phyloP scores from a whole-genome alignment of 2,888 invertebrate genomes.

The Andrena flavipes region DNA sequence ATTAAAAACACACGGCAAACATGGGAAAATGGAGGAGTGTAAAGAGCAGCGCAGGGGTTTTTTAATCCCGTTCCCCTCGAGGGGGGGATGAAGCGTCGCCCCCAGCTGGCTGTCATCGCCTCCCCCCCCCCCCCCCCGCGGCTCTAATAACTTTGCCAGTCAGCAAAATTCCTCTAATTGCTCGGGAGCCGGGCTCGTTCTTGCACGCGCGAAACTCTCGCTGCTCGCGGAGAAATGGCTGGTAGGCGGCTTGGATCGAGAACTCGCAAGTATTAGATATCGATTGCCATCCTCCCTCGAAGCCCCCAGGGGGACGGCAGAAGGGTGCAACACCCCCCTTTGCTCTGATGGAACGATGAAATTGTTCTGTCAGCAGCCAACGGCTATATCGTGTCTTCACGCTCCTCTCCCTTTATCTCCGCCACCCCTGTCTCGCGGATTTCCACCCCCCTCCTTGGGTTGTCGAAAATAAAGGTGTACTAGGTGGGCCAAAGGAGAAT shows the following conservation, averaged over 20 bases:
- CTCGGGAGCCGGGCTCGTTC: constrained; percentile 28
- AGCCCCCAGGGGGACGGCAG: constrained; percentile 47
- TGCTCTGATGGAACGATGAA: constrained; percentile 65
- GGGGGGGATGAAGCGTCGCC: background rate
- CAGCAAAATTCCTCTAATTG: constrained; percentile 55
- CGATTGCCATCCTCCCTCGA: constrained; percentile 43
- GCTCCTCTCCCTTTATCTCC: background rate
- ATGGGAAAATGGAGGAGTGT: background rate
- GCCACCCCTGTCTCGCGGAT: background rate
- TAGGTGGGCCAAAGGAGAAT: background rate
- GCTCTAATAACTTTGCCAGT: constrained; percentile 53
- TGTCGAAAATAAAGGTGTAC: too few species aligned
- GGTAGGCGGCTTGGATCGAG: constrained; percentile 35
- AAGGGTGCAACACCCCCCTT: constrained; percentile 17
- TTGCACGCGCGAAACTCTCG: constrained; percentile 36
- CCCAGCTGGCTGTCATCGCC: constrained; percentile 31
- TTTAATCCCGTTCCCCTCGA: background rate
- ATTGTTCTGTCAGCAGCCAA: constrained; percentile 75
- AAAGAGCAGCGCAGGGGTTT: background rate
- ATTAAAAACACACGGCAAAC: too few species aligned
- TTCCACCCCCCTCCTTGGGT: too few species aligned
- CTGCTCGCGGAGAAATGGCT: constrained; percentile 28
- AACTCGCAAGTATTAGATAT: constrained; percentile 53
- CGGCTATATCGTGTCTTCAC: constrained; percentile 34
- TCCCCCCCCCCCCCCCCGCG: constrained; percentile 27